A percentile compares a stretch with the other conserved stretches of the same genome.
Conservation (phyloP, 2,113 vertebrate genomes). For the Chamaetylas fuelleborni region DNA sequence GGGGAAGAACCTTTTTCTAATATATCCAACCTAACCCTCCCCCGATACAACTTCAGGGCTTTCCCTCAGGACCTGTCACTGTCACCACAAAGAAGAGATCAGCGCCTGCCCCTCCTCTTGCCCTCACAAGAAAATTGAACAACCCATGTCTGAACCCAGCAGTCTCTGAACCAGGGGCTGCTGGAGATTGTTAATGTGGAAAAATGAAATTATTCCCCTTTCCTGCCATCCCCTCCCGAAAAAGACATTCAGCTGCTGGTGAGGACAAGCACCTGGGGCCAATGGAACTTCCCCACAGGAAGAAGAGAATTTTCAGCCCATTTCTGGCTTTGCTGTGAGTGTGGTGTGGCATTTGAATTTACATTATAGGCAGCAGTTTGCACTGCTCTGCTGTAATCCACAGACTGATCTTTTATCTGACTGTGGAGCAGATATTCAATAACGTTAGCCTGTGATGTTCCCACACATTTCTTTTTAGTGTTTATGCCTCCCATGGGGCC, state of each 20-base stretch:
- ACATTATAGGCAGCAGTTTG: accelerated
- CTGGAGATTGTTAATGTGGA: not conserved
- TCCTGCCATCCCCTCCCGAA: not conserved
- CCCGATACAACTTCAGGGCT: no score
- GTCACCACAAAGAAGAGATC: not conserved
- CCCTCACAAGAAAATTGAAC: not conserved
- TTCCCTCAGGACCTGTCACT: not conserved
- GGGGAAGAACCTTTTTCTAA: not conserved
- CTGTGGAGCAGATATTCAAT: not conserved
- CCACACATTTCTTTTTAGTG: not conserved
- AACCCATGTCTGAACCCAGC: not conserved
- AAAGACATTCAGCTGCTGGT: not conserved
- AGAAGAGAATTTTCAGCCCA: not conserved
- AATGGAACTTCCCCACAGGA: not conserved
- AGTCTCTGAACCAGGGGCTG: not conserved
- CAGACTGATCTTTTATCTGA: not conserved
- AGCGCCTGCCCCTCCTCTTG: not conserved
- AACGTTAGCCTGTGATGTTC: not conserved
- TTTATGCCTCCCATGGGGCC: not conserved
- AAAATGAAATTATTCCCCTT: not conserved
- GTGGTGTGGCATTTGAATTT: not conserved
- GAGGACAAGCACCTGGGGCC: not conserved
- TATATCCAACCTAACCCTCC: not conserved
- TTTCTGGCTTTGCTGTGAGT: not conserved
- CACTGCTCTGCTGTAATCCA: not conserved